Evolutionary conservation across 2,888 invertebrate genomes (phyloP).

Genomic region (Meghimatium bilineatum): DNA sequence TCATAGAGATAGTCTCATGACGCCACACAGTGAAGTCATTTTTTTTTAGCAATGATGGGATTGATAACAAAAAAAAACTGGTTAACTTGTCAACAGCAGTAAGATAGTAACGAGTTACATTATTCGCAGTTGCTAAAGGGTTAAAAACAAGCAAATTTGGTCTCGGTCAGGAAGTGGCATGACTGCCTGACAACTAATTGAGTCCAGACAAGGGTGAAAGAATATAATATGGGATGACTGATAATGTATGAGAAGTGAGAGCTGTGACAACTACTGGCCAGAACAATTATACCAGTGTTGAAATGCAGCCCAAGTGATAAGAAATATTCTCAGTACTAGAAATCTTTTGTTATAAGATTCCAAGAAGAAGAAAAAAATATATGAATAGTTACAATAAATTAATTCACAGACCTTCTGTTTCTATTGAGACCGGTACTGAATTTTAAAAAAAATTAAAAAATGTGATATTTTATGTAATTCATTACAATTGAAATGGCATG

Average conservation of each 20-base stretch:
- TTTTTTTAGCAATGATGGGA: too few species aligned
- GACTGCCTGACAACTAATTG: background rate
- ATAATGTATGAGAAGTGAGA: conserved; percentile 37
- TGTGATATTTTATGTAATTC: conserved; percentile 28
- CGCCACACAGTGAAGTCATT: too few species aligned
- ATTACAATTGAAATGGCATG: conserved; percentile 43
- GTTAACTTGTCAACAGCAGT: too few species aligned
- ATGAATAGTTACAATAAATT: conserved; percentile 32
- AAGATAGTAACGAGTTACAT: too few species aligned
- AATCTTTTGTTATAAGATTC: background rate
- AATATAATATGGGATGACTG: conserved; percentile 9
- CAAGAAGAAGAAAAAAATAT: conserved; percentile 12
- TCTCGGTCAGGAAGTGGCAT: conserved; percentile 1
- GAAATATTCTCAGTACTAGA: background rate
- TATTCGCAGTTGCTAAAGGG: too few species aligned
- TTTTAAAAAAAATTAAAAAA: conserved; percentile 21
- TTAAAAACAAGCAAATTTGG: conserved; percentile 34
- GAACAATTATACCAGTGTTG: conserved; percentile 8
- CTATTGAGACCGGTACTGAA: conserved; percentile 41
- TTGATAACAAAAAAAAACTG: too few species aligned
- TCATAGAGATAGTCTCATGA: too few species aligned
- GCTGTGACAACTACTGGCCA: conserved; percentile 41
- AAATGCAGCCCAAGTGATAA: background rate
- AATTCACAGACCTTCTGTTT: conserved; percentile 51
- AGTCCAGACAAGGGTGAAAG: conserved; percentile 40